Base-by-base conservation (phyloP, 2,888 invertebrate species). In the Apodemia duryi region DNA sequence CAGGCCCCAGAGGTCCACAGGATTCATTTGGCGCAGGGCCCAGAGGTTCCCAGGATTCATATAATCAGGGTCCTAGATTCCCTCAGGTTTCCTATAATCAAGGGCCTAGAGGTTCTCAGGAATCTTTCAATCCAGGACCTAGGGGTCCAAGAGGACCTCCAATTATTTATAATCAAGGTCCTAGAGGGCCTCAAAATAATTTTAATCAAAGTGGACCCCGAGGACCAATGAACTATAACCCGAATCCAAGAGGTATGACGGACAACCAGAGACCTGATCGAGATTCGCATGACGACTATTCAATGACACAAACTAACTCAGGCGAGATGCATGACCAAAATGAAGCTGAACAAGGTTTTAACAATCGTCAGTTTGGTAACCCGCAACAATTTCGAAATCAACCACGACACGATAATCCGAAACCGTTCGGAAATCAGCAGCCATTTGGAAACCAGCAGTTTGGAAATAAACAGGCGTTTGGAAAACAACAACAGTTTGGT, bases 401-500 rank as follows among this genome's bases (percentile, higher is more conserved):
- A 46, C 46, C 46, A 5, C 46, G 46, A 11, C 46, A 46, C 5
- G 46, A 46, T 4, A 46, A 46, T 13, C 46, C 46, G 11, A 46
- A 46, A 13, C 43, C 11, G 43, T 46, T 46, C 11, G 54, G 29
- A 4, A 29, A 32, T 29, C 29, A 29, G 10, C 54, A 11, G 54
- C 54, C 28, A 9, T 46, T 46, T 57, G 54, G 29, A 4, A 32
- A 32, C 28, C 32, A 57, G 4, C 54, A 13, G 62, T 64, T 64
- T 61, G 35, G 64, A 46, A 46, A 69, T 70, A 68, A 71, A 66
- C 65, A 54, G 52, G 62, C 38, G 11, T 62, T 61, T 57, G 61
- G 28, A 10, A 66, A 66, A 49, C 66, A 68, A 52, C 78, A 74
- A 62, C 77, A 77, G 66, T 79, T 68, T 65, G 51, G 51, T 13